These are phyloP conservation scores for Sesamia inferens DNA, from an alignment of 2,888 invertebrate species.

Conservation along the genomic window DNA sequence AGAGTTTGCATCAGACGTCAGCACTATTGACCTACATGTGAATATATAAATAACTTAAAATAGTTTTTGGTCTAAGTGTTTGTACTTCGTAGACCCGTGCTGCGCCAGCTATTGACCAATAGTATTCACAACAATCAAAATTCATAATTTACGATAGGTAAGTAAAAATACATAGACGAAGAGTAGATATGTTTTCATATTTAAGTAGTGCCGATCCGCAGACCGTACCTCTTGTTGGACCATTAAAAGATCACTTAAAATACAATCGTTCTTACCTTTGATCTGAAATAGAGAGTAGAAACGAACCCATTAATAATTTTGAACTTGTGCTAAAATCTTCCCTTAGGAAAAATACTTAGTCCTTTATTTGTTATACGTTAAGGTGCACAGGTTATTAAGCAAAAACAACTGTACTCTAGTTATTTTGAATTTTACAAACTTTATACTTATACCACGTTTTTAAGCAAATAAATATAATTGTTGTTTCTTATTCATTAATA, in stretches of 20 bases:
- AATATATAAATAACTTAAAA: not conserved
- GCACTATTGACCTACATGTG: slow-evolving; percentile 48
- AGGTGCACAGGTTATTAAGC: not conserved
- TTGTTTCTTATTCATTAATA: slow-evolving; percentile 8
- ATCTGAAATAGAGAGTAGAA: slow-evolving; percentile 40
- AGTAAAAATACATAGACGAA: not conserved
- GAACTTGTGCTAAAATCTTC: slow-evolving; percentile 50
- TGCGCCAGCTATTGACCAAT: not conserved
- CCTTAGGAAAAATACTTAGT: slow-evolving; percentile 12
- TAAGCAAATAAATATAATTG: too few relatives aligned
- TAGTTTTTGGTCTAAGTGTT: not conserved
- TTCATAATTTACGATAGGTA: not conserved
- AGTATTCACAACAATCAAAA: not conserved
- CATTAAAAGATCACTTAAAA: slow-evolving; percentile 55
- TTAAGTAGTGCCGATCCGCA: slow-evolving; percentile 28
- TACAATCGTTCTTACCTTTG: slow-evolving; percentile 47
- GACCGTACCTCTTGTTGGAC: slow-evolving; percentile 36
- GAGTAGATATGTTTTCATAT: slow-evolving; percentile 23
- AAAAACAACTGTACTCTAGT: too few relatives aligned
- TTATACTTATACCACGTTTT: too few relatives aligned
- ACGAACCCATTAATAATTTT: slow-evolving; percentile 63
- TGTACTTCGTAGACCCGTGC: slow-evolving; percentile 14
- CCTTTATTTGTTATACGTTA: slow-evolving; percentile 30
- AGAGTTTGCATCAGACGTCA: slow-evolving; percentile 6
- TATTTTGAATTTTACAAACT: too few relatives aligned